Base-by-base conservation (phyloP, 2,797 vertebrate genomes). In the Craterocephalus amniculus region DNA sequence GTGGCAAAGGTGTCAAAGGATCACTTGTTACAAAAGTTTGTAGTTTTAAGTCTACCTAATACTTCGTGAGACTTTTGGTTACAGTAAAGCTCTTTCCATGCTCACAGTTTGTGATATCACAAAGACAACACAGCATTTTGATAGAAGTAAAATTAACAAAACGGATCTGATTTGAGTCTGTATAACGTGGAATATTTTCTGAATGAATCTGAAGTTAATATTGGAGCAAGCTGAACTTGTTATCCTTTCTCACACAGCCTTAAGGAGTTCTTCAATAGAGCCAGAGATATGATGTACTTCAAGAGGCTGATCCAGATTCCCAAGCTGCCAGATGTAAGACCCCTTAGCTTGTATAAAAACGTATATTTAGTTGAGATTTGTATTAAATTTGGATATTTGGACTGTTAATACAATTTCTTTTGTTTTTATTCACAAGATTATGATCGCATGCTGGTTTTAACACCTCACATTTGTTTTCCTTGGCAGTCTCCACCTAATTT, bases 221-320 rank as follows among this genome's bases (percentile, higher is more conserved):
- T 59, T 36, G 13, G 24, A 29, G 48, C 32, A 36, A 9, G 6
- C 58, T 67, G 56, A 36, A 40, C 20, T 24, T 58, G 2, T 74
- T 72, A 59, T 35, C 14, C 72, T 67, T 63, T 84, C 26, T 72
- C 35, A 79, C 52, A 1, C 83, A 99, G 98, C 90, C 96, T 99
- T 52, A 97, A 96, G 84, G 95, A 89, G 64, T 99, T 99, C 93
- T 98, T 99, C 83, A 97, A 97, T 81, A 95, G 94, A 88, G 95
- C 97, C 4, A 94, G 97, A 0, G 97, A 99, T 88, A 98, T 99
- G 97, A 63, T 96, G 54, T 99, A 95, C 86, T 99, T 99, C 89
- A 99, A 99, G 90, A 93, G 98, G 24, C 95, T 99, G 81, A 99
- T 99, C 89, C 98, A 99, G 94, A 98, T 99, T 68, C 98, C 98